Percentiles rank a stretch among this genome's conserved stretches.
Evolutionary conservation across 1,140 invertebrate species (phyloP).

Genomic region (Drosophila navojoa): DNA sequence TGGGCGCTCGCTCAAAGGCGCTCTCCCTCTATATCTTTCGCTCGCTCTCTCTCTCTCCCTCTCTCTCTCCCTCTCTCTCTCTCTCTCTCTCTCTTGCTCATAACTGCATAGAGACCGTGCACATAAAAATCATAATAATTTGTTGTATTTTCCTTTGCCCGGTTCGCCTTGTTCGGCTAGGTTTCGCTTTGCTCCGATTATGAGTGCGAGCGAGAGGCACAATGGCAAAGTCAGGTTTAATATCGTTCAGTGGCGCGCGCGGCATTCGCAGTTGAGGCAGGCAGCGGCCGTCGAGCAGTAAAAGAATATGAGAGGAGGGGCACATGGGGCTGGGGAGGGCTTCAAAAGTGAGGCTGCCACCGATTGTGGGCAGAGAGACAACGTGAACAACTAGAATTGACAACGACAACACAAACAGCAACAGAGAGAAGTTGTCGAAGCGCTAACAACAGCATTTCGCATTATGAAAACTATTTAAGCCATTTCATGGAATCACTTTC

Average conservation of each 20-base stretch:
- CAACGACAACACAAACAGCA: slow-evolving; percentile 19
- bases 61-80: slow-evolving; percentile 1
- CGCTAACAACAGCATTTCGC: slow-evolving; percentile 10
- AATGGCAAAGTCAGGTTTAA: slow-evolving; percentile 77
- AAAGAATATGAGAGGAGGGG: neutral
- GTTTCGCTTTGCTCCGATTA: slow-evolving; percentile 31
- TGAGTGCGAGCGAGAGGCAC: slow-evolving; percentile 11
- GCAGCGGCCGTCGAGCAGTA: slow-evolving; percentile 21
- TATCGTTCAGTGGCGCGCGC: slow-evolving; percentile 73
- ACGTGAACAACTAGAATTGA: slow-evolving; percentile 5
- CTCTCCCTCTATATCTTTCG: neutral
- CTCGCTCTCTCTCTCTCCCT: neutral
- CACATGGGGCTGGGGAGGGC: neutral
- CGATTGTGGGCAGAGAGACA: slow-evolving; percentile 61
- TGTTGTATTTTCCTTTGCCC: slow-evolving; percentile 66
- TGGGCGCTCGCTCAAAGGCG: neutral
- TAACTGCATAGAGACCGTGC: slow-evolving; percentile 49
- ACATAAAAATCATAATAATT: slow-evolving; percentile 62
- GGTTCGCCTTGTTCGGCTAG: slow-evolving; percentile 70
- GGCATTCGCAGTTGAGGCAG: slow-evolving; percentile 74
- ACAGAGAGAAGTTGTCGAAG: slow-evolving; percentile 1
- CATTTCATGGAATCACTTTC: slow-evolving; percentile 8
- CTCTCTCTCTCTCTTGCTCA: slow-evolving; percentile 3
- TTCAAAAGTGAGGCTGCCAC: slow-evolving; percentile 60
- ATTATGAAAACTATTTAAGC: slow-evolving; percentile 2